phyloP scores from a whole-genome alignment of 37 sponge, comb jelly and placozoan genomes.

The Beroe ovata region DNA sequence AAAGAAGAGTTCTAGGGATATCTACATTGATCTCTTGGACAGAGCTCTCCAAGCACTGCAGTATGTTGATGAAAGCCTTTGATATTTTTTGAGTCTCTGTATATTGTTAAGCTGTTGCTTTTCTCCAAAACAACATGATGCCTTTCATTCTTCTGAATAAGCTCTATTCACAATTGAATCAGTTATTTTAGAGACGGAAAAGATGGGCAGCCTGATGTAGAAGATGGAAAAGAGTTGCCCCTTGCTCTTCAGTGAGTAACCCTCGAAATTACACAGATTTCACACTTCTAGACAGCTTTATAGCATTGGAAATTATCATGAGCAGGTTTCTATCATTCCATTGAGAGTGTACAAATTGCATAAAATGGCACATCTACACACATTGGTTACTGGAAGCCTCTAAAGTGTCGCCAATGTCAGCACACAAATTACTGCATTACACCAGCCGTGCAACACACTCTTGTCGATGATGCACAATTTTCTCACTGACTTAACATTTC shows the following conservation, averaged over 20 bases:
- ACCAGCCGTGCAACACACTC: too few relatives aligned
- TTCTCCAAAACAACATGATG: too few relatives aligned
- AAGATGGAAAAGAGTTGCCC: conserved; percentile 14
- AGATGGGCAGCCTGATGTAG: not conserved
- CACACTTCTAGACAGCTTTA: not conserved
- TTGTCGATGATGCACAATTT: too few relatives aligned
- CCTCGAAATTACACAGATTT: not conserved
- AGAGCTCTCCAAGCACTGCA: conserved; percentile 57
- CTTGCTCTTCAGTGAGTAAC: conserved; percentile 51
- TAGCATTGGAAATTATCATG: too few relatives aligned
- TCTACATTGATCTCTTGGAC: conserved; percentile 55
- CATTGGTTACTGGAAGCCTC: not conserved
- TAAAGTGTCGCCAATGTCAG: not conserved
- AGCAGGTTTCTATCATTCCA: too few relatives aligned
- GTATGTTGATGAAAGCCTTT: too few relatives aligned
- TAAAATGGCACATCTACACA: too few relatives aligned
- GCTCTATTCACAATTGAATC: conserved; percentile 35
- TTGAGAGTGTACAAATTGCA: too few relatives aligned
- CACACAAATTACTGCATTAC: not conserved
- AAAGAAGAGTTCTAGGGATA: conserved; percentile 35
- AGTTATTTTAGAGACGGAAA: conserved; percentile 57
- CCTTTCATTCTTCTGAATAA: too few relatives aligned
- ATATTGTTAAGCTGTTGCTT: too few relatives aligned
- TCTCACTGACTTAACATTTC: too few relatives aligned
- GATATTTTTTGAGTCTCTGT: too few relatives aligned